Percentiles rank a stretch among this genome's conserved stretches.
Conservation (phyloP, 2,797 vertebrate species). For the Crax fasciolata region DNA sequence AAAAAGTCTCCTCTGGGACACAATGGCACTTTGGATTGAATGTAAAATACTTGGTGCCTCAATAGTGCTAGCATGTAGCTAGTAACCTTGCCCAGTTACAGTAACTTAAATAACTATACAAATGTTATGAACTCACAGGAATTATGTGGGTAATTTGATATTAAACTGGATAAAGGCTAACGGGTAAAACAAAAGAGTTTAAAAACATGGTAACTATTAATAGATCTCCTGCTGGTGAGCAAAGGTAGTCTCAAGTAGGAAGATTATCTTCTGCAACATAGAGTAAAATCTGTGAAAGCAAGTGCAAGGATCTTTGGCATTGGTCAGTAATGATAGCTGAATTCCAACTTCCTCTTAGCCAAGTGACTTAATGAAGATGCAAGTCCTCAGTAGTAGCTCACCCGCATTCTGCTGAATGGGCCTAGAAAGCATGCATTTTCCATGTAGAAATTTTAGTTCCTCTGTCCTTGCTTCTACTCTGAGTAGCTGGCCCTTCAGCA, state of each 20-base stretch:
- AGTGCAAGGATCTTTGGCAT: not conserved
- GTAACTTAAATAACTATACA: not conserved
- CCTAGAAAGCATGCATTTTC: not conserved
- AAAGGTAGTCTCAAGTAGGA: not conserved
- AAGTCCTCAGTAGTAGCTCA: not conserved
- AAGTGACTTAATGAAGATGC: not conserved
- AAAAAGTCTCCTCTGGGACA: not conserved
- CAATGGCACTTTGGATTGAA: not conserved
- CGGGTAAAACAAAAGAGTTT: not conserved
- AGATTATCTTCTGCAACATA: not conserved
- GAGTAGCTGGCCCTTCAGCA: not conserved
- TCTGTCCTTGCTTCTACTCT: not conserved
- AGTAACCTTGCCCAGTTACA: not conserved
- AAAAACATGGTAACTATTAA: not conserved
- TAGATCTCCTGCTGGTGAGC: not conserved
- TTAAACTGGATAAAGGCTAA: not conserved
- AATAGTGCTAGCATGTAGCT: not conserved
- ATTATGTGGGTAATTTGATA: not conserved
- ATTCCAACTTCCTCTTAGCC: not conserved
- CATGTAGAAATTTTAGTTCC: not conserved
- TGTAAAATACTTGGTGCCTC: not conserved
- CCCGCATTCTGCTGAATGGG: fast-evolving
- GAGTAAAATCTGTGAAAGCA: not conserved
- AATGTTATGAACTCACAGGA: not conserved
- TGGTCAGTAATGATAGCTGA: not conserved